A percentile compares a stretch with the other conserved stretches of the same genome.
These are phyloP conservation scores for Cantharis flavilabris DNA, from an alignment of 2,888 invertebrate genomes.

Conservation along the genomic window DNA sequence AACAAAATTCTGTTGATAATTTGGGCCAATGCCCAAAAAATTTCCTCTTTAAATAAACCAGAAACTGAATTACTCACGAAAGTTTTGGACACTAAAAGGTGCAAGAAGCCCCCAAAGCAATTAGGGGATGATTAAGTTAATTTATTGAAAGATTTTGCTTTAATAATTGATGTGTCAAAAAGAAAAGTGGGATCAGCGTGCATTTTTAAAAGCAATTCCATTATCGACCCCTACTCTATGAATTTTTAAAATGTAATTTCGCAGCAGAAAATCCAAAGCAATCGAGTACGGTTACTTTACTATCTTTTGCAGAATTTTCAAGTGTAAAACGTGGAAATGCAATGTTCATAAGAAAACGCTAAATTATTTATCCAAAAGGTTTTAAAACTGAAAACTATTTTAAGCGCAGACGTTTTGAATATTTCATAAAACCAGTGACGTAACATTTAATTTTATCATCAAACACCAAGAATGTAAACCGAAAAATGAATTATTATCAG, in stretches of 20 bases:
- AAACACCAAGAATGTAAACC: no score
- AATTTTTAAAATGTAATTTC: constrained; percentile 29
- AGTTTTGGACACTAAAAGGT: background rate
- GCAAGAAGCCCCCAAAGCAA: background rate
- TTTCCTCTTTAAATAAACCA: background rate
- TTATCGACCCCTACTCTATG: constrained; percentile 22
- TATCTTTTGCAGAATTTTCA: background rate
- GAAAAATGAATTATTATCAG: no score
- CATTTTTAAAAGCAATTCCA: constrained; percentile 27
- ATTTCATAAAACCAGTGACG: background rate
- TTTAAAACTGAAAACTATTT: background rate
- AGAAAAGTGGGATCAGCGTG: background rate
- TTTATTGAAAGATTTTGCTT: background rate
- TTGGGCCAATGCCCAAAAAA: background rate
- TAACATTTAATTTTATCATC: background rate
- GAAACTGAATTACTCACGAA: background rate
- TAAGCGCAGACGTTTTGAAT: background rate
- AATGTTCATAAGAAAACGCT: background rate
- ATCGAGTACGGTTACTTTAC: constrained; percentile 3
- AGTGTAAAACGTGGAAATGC: background rate
- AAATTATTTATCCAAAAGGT: background rate
- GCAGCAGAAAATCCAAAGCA: constrained; percentile 9
- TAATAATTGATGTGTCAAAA: background rate
- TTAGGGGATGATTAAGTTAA: background rate
- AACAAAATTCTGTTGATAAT: background rate